These are phyloP conservation scores for Chiloscyllium plagiosum DNA, from an alignment of 2,113 vertebrate genomes.

Conservation along the genomic window DNA sequence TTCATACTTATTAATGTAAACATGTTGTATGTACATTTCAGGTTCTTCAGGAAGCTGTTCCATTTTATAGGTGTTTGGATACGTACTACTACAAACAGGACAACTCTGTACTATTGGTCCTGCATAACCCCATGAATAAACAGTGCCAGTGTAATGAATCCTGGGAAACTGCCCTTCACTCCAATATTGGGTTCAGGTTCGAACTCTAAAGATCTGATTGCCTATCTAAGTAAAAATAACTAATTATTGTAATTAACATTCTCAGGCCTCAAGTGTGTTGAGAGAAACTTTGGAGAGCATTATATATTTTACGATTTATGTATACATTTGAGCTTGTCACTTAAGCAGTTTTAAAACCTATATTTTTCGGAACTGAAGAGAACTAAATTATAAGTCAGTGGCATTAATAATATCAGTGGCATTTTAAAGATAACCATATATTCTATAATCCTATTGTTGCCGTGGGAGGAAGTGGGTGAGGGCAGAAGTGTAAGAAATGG, in stretches of 20 bases:
- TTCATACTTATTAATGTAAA: neutral
- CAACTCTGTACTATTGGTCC: slow-evolving; percentile 69
- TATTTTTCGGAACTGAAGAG: neutral
- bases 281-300: neutral
- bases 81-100: slow-evolving; percentile 65
- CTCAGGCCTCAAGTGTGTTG: neutral
- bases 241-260: neutral
- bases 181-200: slow-evolving; percentile 85
- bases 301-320: neutral
- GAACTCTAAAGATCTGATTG: neutral
- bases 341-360: neutral
- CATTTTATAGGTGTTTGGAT: slow-evolving; percentile 71
- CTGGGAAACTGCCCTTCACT: slow-evolving; percentile 74
- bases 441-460: too few relatives aligned
- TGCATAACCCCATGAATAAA: slow-evolving; percentile 79
- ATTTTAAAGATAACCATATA: neutral
- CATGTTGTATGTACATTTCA: slow-evolving; percentile 46
- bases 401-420: neutral
- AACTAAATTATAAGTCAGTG: neutral
- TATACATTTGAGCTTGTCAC: neutral
- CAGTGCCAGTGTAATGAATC: slow-evolving; percentile 57
- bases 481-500: too few relatives aligned
- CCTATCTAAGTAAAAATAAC: neutral
- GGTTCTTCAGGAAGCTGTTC: slow-evolving; percentile 68
- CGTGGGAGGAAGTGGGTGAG: too few relatives aligned